Base-by-base conservation (phyloP, 2,888 invertebrate species). In the Anticlea derivata region DNA sequence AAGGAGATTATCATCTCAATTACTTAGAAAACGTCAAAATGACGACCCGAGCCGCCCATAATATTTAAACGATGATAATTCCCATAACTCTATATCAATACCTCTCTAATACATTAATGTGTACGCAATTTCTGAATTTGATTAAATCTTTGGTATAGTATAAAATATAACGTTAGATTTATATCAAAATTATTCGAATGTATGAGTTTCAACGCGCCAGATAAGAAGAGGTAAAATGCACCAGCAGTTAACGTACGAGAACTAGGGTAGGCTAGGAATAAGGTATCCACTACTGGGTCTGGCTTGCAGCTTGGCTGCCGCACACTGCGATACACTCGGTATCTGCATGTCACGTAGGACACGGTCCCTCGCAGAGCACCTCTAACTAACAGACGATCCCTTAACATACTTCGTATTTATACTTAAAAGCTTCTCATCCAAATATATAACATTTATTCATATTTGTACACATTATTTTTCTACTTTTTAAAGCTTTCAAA, bases 401-500 rank as follows among this genome's bases (percentile, higher is more conserved):
- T 49, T 48, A 45, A 50, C 37, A 57, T 52, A 57, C 63, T 63
- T 55, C 63, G 60, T 63, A 66, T 61, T 59, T 61, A 60, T 58
- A 61, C 62, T 61, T 64, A 66, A 58, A 68, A 67, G 64, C 63
- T 61, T 64, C 61, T 60, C 59, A 58, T 68, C 60, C 63, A 66
- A 65, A 68, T 65, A 68, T 65, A 63, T 65, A 66, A 66, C 69
- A 66, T 68, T 70, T 68, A 70, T 51, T 64, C 66, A 59, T 66
- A 70, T 78, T 79, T 80, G 82, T 83, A 84, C 85, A 83, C 70
- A 73, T 78, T 78, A 78, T 71, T 66, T 70, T 67, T 73, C 79
- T 72, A 73, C 78, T 77, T 75, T 73, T 86, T 86, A 87, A 86
- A 86, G 86, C 86, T 86, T 80, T 84, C 81, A 81, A 81, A 84